Conservation (phyloP, 1,140 invertebrate genomes). For the Drusus annulatus region DNA sequence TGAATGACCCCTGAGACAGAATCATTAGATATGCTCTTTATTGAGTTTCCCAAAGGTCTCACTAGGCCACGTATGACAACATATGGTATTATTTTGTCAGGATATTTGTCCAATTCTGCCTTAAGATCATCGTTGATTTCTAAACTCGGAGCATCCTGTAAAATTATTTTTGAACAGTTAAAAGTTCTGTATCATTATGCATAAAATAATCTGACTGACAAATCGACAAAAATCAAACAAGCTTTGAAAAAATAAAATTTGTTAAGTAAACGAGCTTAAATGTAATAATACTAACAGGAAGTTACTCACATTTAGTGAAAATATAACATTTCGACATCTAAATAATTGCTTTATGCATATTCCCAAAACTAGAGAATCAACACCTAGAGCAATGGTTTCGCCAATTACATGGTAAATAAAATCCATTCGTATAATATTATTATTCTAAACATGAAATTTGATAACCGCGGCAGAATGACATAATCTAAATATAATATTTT, state of each 20-base stretch:
- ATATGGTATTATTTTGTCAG: constrained; percentile 78
- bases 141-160: constrained; percentile 77
- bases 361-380: constrained; percentile 80
- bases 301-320: constrained; percentile 63
- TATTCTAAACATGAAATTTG: background rate
- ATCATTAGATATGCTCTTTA: constrained; percentile 79
- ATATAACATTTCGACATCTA: constrained; percentile 69
- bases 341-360: constrained; percentile 81
- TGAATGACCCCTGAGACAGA: constrained; percentile 82
- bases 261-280: background rate
- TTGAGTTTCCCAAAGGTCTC: constrained; percentile 80
- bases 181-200: too few relatives aligned
- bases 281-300: too few relatives aligned
- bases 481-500: too few relatives aligned
- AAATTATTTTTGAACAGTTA: constrained; percentile 10
- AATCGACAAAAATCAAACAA: too few relatives aligned
- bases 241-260: too few relatives aligned
- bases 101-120: constrained; percentile 72
- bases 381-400: constrained; percentile 79
- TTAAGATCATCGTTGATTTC: constrained; percentile 77
- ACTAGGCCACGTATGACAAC: constrained; percentile 81
- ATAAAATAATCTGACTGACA: too few relatives aligned
- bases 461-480: too few relatives aligned
- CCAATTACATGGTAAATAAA: constrained; percentile 69
- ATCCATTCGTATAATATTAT: constrained; percentile 61